These are phyloP conservation scores for Pteropus alecto DNA, from an alignment of 2,113 vertebrate genomes.

Conservation along the genomic window DNA sequence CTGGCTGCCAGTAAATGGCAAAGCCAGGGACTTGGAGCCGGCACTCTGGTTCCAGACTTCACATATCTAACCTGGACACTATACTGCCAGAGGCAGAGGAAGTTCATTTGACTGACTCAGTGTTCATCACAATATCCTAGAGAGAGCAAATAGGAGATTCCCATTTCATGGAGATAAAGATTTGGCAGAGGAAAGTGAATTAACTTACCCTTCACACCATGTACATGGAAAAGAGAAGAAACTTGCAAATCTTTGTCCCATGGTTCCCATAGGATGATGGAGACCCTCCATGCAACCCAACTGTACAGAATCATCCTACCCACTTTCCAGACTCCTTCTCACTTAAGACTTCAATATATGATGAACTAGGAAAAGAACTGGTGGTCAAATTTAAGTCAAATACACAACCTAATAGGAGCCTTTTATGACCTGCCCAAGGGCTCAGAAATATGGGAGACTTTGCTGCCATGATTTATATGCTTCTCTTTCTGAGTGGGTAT, in stretches of 20 bases:
- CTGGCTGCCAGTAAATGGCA: background rate
- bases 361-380: background rate
- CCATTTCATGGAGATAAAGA: background rate
- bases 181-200: background rate
- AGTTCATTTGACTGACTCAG: rapidly evolving
- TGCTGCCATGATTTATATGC: background rate
- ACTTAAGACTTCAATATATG: background rate
- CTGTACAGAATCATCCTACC: too few species aligned
- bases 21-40: background rate
- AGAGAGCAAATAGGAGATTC: background rate
- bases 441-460: background rate
- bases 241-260: background rate
- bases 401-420: background rate
- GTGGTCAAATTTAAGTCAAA: background rate
- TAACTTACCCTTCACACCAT: background rate
- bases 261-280: background rate
- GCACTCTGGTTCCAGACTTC: background rate
- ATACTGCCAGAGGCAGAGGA: background rate
- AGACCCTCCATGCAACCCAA: background rate
- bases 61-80: rapidly evolving
- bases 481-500: background rate
- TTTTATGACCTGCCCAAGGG: background rate
- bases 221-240: background rate
- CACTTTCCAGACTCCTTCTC: background rate
- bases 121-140: background rate